Conservation (phyloP, 1,140 invertebrate species). For the Phocides pigmalion region DNA sequence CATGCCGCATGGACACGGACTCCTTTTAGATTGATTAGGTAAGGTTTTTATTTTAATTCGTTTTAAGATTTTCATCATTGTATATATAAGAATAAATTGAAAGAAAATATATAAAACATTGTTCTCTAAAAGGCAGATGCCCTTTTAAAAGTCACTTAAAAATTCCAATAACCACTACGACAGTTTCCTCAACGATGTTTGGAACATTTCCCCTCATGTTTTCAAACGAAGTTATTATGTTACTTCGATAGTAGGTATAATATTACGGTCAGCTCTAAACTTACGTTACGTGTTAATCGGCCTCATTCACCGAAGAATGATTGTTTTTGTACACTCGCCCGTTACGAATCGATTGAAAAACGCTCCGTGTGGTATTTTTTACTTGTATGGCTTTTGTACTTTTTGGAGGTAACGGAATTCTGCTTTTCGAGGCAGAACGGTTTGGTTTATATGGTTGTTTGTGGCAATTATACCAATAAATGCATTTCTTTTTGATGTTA, state of each 20-base stretch:
- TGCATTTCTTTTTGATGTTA: background rate
- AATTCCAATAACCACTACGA: too few species aligned
- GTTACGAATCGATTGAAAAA: slow-evolving; percentile 30
- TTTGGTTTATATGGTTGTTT: background rate
- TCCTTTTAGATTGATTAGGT: too few species aligned
- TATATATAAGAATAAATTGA: too few species aligned
- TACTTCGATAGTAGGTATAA: slow-evolving; percentile 26
- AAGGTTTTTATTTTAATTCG: too few species aligned
- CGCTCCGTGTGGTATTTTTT: slow-evolving; percentile 22
- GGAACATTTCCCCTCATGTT: slow-evolving; percentile 26
- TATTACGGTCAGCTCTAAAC: slow-evolving; percentile 14
- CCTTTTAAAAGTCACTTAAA: too few species aligned
- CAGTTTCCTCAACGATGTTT: too few species aligned
- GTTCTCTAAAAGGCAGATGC: too few species aligned
- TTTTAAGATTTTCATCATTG: too few species aligned
- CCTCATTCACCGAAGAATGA: slow-evolving; percentile 24
- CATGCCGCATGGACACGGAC: too few species aligned
- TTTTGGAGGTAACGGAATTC: background rate
- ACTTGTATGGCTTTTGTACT: slow-evolving; percentile 10
- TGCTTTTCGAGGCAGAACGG: background rate
- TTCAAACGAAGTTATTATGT: slow-evolving; percentile 27
- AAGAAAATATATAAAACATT: too few species aligned
- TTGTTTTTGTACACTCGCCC: slow-evolving; percentile 23
- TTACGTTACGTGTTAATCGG: slow-evolving; percentile 26
- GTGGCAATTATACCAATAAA: background rate